Evolutionary conservation across 1,140 invertebrate genomes (phyloP).

Genomic region (Bombus terrestris): DNA sequence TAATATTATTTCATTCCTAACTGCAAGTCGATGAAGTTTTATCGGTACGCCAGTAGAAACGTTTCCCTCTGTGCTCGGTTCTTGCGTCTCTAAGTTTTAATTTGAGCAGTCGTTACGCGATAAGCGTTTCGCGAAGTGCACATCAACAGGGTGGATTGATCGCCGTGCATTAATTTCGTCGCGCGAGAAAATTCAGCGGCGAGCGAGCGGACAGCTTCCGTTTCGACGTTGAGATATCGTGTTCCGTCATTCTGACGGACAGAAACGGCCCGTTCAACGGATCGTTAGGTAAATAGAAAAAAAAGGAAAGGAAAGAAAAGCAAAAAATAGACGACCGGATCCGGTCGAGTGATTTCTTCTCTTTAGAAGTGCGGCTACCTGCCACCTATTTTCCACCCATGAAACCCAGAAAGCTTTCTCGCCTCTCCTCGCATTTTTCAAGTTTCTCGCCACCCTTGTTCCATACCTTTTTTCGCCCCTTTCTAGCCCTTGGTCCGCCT

Average conservation of each 20-base stretch:
- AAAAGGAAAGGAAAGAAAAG: background rate
- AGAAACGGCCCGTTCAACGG: conserved; percentile 44
- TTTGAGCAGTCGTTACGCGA: background rate
- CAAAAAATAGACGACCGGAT: conserved; percentile 9
- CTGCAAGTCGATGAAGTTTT: background rate
- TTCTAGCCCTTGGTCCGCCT: background rate
- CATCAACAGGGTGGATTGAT: conserved; percentile 12
- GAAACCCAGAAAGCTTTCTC: conserved; percentile 53
- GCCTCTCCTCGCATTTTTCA: conserved; percentile 62
- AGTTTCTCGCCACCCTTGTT: conserved; percentile 37
- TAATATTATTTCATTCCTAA: background rate
- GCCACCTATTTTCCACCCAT: conserved; percentile 18
- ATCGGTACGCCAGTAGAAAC: background rate
- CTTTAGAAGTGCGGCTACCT: conserved; percentile 34
- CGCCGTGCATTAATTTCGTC: conserved; percentile 26
- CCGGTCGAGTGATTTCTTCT: conserved; percentile 56
- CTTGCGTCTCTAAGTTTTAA: background rate
- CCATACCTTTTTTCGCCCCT: conserved; percentile 45
- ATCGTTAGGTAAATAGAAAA: conserved; percentile 26
- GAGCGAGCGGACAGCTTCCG: background rate
- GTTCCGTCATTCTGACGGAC: conserved; percentile 51
- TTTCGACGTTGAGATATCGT: conserved; percentile 55
- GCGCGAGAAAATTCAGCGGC: conserved; percentile 12
- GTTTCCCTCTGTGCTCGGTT: background rate
- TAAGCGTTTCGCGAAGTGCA: conserved; percentile 3